Conservation (phyloP, 53 echinoderm and acorn worm species). For the Henricia sp. region DNA sequence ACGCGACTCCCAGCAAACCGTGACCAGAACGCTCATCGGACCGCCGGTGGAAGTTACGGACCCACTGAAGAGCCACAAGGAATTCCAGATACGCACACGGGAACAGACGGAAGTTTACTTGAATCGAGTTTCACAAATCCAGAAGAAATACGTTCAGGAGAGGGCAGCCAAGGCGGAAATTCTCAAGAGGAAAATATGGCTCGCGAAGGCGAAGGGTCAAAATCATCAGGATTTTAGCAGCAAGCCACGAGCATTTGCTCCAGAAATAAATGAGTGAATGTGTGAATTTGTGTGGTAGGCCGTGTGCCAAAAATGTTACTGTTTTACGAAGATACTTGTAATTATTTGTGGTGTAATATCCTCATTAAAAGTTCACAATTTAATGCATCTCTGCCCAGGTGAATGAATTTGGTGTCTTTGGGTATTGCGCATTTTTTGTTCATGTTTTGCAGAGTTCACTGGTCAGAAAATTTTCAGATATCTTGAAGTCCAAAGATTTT, state of each 20-base stretch:
- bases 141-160: constrained; percentile 68
- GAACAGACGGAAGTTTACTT: constrained; percentile 88
- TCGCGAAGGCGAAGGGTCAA: constrained; percentile 71
- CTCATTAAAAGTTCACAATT: too few relatives aligned
- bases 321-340: too few relatives aligned
- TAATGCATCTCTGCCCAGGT: too few relatives aligned
- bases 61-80: constrained; percentile 74
- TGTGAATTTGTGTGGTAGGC: too few relatives aligned
- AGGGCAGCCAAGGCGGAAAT: constrained; percentile 57
- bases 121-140: constrained; percentile 72
- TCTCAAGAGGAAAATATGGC: constrained; percentile 76
- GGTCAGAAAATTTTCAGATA: neutral
- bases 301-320: too few relatives aligned
- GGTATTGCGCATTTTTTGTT: too few relatives aligned
- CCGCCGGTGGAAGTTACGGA: constrained; percentile 70
- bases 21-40: constrained; percentile 36
- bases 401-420: too few relatives aligned
- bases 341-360: too few relatives aligned
- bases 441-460: neutral
- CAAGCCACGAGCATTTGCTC: constrained; percentile 59
- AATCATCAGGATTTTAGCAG: constrained; percentile 24
- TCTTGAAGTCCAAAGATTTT: neutral
- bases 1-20: neutral
- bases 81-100: constrained; percentile 87
- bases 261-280: constrained; percentile 67